Conservation (phyloP, 2,113 vertebrate genomes). For the Muntiacus muntjak region DNA sequence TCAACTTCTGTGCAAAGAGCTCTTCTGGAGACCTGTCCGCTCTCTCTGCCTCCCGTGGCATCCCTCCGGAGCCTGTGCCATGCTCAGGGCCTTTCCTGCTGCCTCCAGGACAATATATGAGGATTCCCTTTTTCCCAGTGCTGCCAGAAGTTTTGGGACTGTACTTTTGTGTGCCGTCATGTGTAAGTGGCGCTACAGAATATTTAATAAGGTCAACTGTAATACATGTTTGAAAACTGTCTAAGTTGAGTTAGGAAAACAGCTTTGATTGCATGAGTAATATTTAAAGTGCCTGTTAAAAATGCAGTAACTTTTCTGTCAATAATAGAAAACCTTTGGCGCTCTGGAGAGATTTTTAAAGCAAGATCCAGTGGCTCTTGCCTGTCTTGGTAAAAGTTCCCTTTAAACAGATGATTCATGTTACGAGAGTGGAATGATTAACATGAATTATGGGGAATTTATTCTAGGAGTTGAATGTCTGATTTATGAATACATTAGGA, state of each 20-base stretch:
- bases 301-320: conserved; percentile 76
- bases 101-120: neutral
- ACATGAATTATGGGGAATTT: conserved; percentile 64
- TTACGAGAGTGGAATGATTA: conserved; percentile 47
- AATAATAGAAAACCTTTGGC: conserved; percentile 73
- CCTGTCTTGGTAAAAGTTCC: conserved; percentile 64
- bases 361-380: conserved; percentile 72
- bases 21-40: neutral
- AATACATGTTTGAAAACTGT: conserved; percentile 82
- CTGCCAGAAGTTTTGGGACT: neutral
- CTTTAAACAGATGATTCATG: conserved; percentile 73
- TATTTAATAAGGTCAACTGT: conserved; percentile 80
- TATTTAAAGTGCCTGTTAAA: conserved; percentile 76
- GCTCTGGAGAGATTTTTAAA: conserved; percentile 73
- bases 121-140: neutral
- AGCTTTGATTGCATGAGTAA: conserved; percentile 83
- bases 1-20: neutral
- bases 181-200: conserved; percentile 21
- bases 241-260: conserved; percentile 80
- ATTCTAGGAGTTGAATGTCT: conserved; percentile 47
- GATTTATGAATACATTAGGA: conserved; percentile 53
- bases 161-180: neutral
- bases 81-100: neutral
- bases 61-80: neutral
- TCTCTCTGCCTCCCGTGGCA: neutral